Evolutionary conservation across 2,888 invertebrate genomes (phyloP).

Genomic region (Sepiola atlantica): DNA sequence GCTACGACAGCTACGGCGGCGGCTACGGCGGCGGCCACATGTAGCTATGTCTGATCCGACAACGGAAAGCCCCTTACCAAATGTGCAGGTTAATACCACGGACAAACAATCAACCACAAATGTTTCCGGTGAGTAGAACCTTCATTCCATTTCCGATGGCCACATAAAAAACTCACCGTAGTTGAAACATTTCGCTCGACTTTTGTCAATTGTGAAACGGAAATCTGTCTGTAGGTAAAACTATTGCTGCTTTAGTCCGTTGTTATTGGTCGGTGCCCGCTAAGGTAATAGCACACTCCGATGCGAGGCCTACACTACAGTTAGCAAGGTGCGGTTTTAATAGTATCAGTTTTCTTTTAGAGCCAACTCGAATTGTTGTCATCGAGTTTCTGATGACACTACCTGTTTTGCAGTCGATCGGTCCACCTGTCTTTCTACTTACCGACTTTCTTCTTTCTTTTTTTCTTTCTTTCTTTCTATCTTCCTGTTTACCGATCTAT

Average conservation of each 20-base stretch:
- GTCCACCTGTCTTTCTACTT: too few species aligned
- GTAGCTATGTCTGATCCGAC: conserved; percentile 9
- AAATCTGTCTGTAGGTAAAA: background rate
- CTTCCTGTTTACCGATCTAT: too few species aligned
- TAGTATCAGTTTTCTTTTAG: background rate
- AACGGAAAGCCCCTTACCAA: background rate
- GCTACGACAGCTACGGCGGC: background rate
- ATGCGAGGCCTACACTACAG: background rate
- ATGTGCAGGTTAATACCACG: conserved; percentile 4
- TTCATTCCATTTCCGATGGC: background rate
- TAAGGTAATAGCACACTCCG: background rate
- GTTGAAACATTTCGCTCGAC: background rate
- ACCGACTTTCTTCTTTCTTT: too few species aligned
- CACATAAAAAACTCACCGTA: too few species aligned
- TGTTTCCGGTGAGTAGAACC: background rate
- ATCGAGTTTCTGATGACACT: background rate
- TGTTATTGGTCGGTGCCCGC: background rate
- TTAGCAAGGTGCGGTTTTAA: background rate
- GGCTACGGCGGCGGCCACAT: background rate
- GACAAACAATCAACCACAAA: background rate
- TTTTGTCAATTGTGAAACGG: background rate
- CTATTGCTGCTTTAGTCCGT: background rate
- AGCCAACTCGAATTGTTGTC: background rate
- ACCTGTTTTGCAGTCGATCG: background rate
- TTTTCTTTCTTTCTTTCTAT: too few species aligned